Conservation (phyloP, 2,113 vertebrate species). For the Menidia beryllina region DNA sequence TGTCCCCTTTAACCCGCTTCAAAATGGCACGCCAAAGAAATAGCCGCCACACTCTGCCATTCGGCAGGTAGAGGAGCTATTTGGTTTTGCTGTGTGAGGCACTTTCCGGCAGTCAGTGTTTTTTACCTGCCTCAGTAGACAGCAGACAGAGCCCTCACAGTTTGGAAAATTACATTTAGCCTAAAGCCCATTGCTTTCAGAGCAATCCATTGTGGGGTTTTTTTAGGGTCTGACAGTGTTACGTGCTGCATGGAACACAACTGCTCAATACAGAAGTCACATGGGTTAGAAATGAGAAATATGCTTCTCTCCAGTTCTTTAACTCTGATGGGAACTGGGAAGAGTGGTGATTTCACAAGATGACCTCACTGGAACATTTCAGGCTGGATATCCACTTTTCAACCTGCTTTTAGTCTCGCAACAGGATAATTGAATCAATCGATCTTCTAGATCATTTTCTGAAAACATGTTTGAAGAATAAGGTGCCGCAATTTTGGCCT, state of each 20-base stretch:
- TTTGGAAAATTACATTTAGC: neutral
- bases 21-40: neutral
- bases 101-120: neutral
- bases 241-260: too few species aligned
- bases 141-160: neutral
- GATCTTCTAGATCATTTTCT: too few species aligned
- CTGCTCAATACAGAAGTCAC: too few species aligned
- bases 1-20: neutral
- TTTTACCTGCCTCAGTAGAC: neutral
- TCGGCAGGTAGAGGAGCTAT: neutral
- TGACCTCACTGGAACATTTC: too few species aligned
- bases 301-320: too few species aligned
- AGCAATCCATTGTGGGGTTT: too few species aligned
- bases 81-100: neutral
- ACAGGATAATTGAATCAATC: neutral
- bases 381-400: too few species aligned
- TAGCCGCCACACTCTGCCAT: neutral
- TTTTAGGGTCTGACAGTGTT: neutral
- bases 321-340: too few species aligned
- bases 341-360: too few species aligned
- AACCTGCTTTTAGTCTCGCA: too few species aligned
- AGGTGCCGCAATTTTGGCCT: neutral
- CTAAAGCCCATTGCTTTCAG: too few species aligned
- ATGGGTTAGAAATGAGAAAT: too few species aligned
- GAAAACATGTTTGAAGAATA: neutral